These are phyloP conservation scores for Nannoperca australis DNA, from an alignment of 2,797 vertebrate species.

Conservation along the genomic window DNA sequence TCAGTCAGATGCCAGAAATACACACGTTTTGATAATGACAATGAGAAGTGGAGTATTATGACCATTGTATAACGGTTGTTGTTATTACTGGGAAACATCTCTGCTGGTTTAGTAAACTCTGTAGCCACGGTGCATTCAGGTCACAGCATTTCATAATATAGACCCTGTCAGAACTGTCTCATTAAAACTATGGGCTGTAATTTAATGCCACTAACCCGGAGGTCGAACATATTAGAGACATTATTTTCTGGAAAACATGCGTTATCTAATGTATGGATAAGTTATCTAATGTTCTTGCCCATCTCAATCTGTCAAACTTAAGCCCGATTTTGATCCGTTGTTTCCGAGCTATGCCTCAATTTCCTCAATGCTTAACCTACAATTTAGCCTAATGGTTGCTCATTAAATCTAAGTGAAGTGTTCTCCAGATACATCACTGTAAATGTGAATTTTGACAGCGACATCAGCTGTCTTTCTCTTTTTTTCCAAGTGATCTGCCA, in stretches of 20 bases:
- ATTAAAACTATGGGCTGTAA: slow-evolving; percentile 30
- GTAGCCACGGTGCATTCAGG: slow-evolving; percentile 18
- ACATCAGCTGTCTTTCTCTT: slow-evolving; percentile 4
- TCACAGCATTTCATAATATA: slow-evolving; percentile 47
- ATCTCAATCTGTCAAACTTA: slow-evolving; percentile 23
- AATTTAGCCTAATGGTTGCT: slow-evolving; percentile 24
- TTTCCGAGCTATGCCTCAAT: neutral
- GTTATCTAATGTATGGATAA: slow-evolving; percentile 24
- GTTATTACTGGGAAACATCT: slow-evolving; percentile 49
- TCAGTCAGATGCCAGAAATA: slow-evolving; percentile 55
- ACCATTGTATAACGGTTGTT: slow-evolving; percentile 60
- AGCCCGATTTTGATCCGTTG: slow-evolving; percentile 26
- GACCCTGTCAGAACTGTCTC: slow-evolving; percentile 33
- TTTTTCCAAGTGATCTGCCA: neutral
- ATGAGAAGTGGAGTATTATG: slow-evolving; percentile 34
- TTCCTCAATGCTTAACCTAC: slow-evolving; percentile 3
- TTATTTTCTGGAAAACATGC: slow-evolving; percentile 16
- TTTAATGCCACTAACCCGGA: slow-evolving; percentile 5
- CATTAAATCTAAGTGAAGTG: slow-evolving; percentile 36
- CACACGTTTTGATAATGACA: slow-evolving; percentile 50
- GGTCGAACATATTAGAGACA: slow-evolving; percentile 11
- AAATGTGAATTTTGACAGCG: slow-evolving; percentile 24
- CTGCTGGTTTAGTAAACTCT: slow-evolving; percentile 13
- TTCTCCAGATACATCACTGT: neutral
- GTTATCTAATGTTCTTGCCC: slow-evolving; percentile 29